Conservation (phyloP, 2,797 vertebrate genomes). For the Cirrhinus molitorella region DNA sequence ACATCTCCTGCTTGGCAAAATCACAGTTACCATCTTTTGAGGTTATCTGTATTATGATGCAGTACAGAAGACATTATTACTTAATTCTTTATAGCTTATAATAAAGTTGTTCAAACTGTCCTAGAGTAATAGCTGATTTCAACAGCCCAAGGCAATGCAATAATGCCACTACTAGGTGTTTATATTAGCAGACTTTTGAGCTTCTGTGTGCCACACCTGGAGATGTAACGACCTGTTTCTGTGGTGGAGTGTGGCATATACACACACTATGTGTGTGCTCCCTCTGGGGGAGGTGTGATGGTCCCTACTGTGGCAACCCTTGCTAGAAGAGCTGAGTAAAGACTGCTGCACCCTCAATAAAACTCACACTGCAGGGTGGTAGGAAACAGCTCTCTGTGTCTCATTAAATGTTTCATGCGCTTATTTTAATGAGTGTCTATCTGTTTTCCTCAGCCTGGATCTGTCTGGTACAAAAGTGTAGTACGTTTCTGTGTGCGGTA, state of each 20-base stretch:
- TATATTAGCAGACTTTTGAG: slow-evolving; percentile 29
- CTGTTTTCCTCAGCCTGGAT: slow-evolving; percentile 38
- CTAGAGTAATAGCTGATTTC: neutral
- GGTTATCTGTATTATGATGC: neutral
- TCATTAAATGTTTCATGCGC: slow-evolving; percentile 44
- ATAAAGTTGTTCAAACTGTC: neutral
- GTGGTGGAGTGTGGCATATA: slow-evolving; percentile 11
- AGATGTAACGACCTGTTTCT: slow-evolving; percentile 50
- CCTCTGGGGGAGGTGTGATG: slow-evolving; percentile 26
- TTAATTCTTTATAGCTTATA: neutral
- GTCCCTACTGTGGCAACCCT: slow-evolving; percentile 50
- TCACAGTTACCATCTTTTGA: neutral
- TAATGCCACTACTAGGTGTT: neutral
- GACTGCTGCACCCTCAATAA: slow-evolving; percentile 50
- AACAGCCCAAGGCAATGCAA: neutral
- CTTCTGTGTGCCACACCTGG: slow-evolving; percentile 40
- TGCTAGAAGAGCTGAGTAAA: slow-evolving; percentile 44
- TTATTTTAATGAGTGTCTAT: slow-evolving; percentile 47
- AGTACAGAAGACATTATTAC: neutral
- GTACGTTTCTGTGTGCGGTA: neutral
- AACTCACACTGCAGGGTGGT: slow-evolving; percentile 48
- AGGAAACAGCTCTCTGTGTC: slow-evolving; percentile 35
- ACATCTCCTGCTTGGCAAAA: neutral
- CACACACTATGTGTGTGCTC: slow-evolving; percentile 34
- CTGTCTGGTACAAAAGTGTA: slow-evolving; percentile 8